These are phyloP conservation scores for Pachypanchax playfairii DNA, from an alignment of 2,113 vertebrate species.

Conservation along the genomic window DNA sequence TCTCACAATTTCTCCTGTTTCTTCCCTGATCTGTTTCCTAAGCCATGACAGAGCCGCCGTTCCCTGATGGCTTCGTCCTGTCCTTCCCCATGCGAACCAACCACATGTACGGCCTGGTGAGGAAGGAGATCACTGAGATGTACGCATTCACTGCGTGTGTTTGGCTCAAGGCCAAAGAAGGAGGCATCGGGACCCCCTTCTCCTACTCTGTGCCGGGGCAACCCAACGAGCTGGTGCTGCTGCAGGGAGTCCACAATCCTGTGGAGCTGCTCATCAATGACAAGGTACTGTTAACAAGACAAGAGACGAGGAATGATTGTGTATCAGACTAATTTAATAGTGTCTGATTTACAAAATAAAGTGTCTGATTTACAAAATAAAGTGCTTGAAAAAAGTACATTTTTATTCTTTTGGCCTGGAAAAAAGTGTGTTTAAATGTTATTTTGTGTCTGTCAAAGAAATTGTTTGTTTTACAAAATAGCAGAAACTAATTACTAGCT, in stretches of 20 bases:
- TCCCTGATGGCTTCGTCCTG: constrained; percentile 89
- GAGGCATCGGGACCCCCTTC: constrained; percentile 93
- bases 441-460: no score
- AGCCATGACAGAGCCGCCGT: constrained; percentile 79
- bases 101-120: constrained; percentile 94
- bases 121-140: constrained; percentile 90
- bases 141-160: constrained; percentile 92
- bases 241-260: constrained; percentile 90
- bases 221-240: constrained; percentile 92
- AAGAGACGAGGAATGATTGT: not conserved
- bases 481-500: not conserved
- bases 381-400: no score
- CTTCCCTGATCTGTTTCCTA: constrained; percentile 16
- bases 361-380: no score
- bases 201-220: constrained; percentile 93
- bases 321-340: not conserved
- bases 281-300: constrained; percentile 81
- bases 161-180: constrained; percentile 87
- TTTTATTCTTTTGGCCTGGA: no score
- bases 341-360: no score
- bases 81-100: constrained; percentile 92
- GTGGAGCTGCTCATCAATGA: constrained; percentile 97
- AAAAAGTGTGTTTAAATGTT: no score
- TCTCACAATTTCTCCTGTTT: constrained; percentile 5
- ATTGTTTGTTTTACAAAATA: constrained; percentile 5